A percentile compares a stretch with the other conserved stretches of the same genome.
Conservation (phyloP, 2,888 invertebrate species). For the Heterodera filipjevi region DNA sequence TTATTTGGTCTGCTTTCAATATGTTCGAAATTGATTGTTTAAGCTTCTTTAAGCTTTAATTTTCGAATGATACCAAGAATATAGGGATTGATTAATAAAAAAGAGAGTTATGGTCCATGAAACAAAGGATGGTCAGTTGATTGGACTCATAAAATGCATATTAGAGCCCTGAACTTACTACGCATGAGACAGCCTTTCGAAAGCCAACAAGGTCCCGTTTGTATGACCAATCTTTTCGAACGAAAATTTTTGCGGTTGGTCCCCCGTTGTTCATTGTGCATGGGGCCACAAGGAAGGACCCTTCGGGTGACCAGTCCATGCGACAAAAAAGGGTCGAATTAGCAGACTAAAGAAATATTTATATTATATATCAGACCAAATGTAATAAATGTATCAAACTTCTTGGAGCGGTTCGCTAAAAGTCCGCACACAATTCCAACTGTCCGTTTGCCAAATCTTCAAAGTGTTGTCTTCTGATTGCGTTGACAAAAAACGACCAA, state of each 20-base stretch:
- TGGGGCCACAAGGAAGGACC: slow-evolving; percentile 89
- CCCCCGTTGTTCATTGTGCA: slow-evolving; percentile 98
- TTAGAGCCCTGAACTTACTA: slow-evolving; percentile 67
- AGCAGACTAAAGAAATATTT: slow-evolving; percentile 25
- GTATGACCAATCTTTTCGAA: slow-evolving; percentile 86
- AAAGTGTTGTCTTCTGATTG: slow-evolving; percentile 78
- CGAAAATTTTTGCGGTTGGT: slow-evolving; percentile 92
- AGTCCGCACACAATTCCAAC: slow-evolving; percentile 86
- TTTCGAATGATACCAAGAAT: no score
- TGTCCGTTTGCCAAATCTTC: slow-evolving; percentile 90
- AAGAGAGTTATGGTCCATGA: no score
- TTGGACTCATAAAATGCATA: no score
- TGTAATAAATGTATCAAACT: slow-evolving; percentile 63
- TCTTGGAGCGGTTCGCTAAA: slow-evolving; percentile 91
- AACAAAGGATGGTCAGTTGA: no score
- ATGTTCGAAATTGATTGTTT: no score
- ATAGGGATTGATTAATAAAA: no score
- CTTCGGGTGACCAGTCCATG: slow-evolving; percentile 89
- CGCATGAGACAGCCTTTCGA: slow-evolving; percentile 92
- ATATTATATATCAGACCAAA: background rate
- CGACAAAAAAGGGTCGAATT: slow-evolving; percentile 52
- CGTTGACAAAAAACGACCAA: slow-evolving; percentile 92
- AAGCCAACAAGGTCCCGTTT: slow-evolving; percentile 98
- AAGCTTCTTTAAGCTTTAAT: no score
- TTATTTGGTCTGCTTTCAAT: no score